Base-by-base conservation (phyloP, 2,113 vertebrate species). In the Phrynosoma platyrhinos region DNA sequence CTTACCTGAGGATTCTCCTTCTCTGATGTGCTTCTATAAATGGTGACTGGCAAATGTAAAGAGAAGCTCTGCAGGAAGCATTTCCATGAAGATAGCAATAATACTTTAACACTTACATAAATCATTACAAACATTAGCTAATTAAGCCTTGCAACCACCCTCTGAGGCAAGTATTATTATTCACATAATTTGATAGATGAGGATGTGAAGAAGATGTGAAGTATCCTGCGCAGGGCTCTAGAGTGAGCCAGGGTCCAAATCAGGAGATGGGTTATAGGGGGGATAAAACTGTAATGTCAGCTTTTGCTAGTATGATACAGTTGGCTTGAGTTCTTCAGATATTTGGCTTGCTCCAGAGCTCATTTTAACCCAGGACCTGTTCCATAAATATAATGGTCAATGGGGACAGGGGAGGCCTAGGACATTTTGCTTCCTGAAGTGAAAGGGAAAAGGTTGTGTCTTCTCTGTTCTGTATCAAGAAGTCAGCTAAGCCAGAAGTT, bases 61-160 rank as follows among this genome's bases (percentile, higher is more conserved):
- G 91, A 84, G 90, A 92, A 83, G 36, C 68, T 94, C 0, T 0
- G 88, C 91, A 87, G 90, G 89, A 92, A 82, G 88, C 88, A 84
- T 93, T 95, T 91, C 91, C 88, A 91, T 92, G 94, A 89, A 92
- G 92, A 91, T 90, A 92, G 94, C 86, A 92, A 90, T 88, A 91
- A 79, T 64, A 88, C 91, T 91, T 93, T 93, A 90, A 90, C 86
- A 74, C 90, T 95, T 95, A 92, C 93, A 93, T 91, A 86, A 93
- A 93, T 92, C 94, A 92, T 95, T 90, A 89, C 1, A 4, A 94
- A 90, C 89, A 89, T 93, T 93, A 94, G 90, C 93, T 95, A 91
- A 94, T 94, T 94, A 95, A 93, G 82, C 91, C 86, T 92, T 5
- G 0, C 32, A 89, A 91, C 91, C 91, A 91, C 86, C 77, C 87